These are phyloP conservation scores for Merluccius polli DNA, from an alignment of 2,797 vertebrate genomes.

Conservation along the genomic window DNA sequence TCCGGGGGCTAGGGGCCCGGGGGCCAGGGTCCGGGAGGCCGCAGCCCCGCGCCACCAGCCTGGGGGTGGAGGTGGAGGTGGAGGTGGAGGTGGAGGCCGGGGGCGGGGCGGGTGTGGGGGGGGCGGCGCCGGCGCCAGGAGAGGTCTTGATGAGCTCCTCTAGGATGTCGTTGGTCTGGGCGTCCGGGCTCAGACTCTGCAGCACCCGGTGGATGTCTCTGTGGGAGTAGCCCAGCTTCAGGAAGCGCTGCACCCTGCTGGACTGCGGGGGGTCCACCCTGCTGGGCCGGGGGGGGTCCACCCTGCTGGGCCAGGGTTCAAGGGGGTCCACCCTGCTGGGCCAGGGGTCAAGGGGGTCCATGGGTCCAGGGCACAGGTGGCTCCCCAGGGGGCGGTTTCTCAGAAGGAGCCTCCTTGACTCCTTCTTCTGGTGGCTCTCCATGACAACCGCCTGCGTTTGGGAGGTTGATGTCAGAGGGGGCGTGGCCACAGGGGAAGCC, in stretches of 20 bases:
- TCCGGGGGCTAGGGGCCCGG: slow-evolving; percentile 60
- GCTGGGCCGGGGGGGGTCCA: slow-evolving; percentile 54
- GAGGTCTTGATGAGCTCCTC: slow-evolving; percentile 84
- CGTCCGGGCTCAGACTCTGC: slow-evolving; percentile 75
- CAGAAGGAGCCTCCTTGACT: slow-evolving; percentile 45
- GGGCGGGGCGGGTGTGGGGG: background rate
- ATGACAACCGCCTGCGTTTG: slow-evolving; percentile 46
- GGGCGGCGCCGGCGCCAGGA: background rate
- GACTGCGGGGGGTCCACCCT: slow-evolving; percentile 39
- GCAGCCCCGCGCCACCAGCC: slow-evolving; percentile 77
- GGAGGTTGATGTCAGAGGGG: slow-evolving; percentile 48
- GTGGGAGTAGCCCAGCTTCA: slow-evolving; percentile 82
- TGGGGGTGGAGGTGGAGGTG: slow-evolving; percentile 40
- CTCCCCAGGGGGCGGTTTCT: slow-evolving; percentile 25
- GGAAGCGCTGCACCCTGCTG: slow-evolving; percentile 83
- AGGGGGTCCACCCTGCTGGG: slow-evolving; percentile 77
- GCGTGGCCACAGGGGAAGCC: too few relatives aligned
- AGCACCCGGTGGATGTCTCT: slow-evolving; percentile 80
- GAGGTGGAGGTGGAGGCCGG: background rate
- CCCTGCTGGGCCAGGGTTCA: slow-evolving; percentile 20
- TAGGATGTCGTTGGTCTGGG: slow-evolving; percentile 87
- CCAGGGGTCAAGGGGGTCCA: slow-evolving; percentile 12
- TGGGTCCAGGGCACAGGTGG: slow-evolving; percentile 9
- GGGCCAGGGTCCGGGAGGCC: slow-evolving; percentile 27
- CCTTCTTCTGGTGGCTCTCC: slow-evolving; percentile 59